A percentile compares a stretch with the other conserved stretches of the same genome.
phyloP scores from a whole-genome alignment of 1,140 invertebrate species.

The Cyphomyrmex costatus region DNA sequence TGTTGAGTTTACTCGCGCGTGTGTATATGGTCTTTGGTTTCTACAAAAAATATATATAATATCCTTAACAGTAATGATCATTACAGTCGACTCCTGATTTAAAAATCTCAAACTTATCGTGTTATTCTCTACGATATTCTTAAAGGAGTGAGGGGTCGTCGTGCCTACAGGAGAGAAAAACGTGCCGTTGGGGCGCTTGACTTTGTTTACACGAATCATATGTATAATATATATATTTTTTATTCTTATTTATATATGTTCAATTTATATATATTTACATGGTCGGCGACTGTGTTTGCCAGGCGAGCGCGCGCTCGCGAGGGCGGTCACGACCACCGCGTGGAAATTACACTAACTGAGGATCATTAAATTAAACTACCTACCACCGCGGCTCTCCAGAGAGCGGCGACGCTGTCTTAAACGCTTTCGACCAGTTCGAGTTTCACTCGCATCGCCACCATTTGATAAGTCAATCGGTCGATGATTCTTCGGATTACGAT shows the following conservation, averaged over 20 bases:
- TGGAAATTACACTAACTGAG: slow-evolving; percentile 83
- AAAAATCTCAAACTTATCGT: slow-evolving; percentile 80
- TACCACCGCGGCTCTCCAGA: slow-evolving; percentile 80
- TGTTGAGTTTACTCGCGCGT: slow-evolving; percentile 16
- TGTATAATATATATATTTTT: slow-evolving; percentile 61
- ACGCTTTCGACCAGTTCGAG: slow-evolving; percentile 22
- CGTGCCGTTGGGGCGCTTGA: slow-evolving; percentile 69
- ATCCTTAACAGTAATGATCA: slow-evolving; percentile 80
- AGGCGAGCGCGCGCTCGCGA: slow-evolving; percentile 38
- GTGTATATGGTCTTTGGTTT: slow-evolving; percentile 81
- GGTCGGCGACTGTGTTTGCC: slow-evolving; percentile 52
- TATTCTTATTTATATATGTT: slow-evolving; percentile 59
- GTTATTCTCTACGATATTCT: slow-evolving; percentile 71
- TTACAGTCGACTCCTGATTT: slow-evolving; percentile 79
- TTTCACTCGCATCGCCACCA: slow-evolving; percentile 13
- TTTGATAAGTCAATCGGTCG: not conserved
- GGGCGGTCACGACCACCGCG: slow-evolving; percentile 59
- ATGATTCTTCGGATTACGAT: not conserved
- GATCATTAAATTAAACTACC: slow-evolving; percentile 86
- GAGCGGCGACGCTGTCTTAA: slow-evolving; percentile 70
- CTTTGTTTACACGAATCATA: slow-evolving; percentile 69
- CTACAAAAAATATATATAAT: slow-evolving; percentile 83
- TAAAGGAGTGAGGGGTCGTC: slow-evolving; percentile 47
- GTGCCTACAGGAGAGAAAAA: slow-evolving; percentile 69
- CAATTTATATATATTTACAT: slow-evolving; percentile 75